Conservation (phyloP, 2,888 invertebrate genomes). For the Acronicta psi region DNA sequence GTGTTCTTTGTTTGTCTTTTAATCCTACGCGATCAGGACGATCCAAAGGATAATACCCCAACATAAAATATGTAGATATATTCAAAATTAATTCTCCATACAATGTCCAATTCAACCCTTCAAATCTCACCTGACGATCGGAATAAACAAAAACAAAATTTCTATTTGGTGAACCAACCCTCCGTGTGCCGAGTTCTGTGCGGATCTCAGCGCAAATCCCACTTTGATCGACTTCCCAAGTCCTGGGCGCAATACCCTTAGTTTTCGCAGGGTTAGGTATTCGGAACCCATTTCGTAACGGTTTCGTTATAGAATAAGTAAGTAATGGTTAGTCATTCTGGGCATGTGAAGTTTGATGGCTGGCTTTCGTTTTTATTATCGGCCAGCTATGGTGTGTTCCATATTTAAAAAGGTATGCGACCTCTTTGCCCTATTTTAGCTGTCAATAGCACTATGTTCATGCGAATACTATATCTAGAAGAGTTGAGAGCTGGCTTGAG, state of each 20-base stretch:
- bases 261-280: constrained; percentile 71
- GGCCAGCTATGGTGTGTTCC: constrained; percentile 16
- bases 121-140: constrained; percentile 72
- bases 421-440: constrained; percentile 3
- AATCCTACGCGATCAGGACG: neutral
- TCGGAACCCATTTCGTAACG: constrained; percentile 62
- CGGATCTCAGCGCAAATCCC: constrained; percentile 79
- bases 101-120: constrained; percentile 53
- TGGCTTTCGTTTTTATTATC: constrained; percentile 27
- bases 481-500: no score
- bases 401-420: constrained; percentile 19
- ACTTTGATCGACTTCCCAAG: constrained; percentile 82
- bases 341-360: constrained; percentile 16
- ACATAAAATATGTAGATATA: constrained; percentile 13
- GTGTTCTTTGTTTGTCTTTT: neutral
- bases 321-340: constrained; percentile 21
- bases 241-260: constrained; percentile 66
- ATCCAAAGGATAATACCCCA: constrained; percentile 5
- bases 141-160: constrained; percentile 82
- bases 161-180: constrained; percentile 76
- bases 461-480: no score
- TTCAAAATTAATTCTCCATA: constrained; percentile 41
- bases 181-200: constrained; percentile 57
- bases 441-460: neutral
- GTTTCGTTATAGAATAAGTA: constrained; percentile 56